Base-by-base conservation (phyloP, 2,888 invertebrate species). In the Orchestes rusci region DNA sequence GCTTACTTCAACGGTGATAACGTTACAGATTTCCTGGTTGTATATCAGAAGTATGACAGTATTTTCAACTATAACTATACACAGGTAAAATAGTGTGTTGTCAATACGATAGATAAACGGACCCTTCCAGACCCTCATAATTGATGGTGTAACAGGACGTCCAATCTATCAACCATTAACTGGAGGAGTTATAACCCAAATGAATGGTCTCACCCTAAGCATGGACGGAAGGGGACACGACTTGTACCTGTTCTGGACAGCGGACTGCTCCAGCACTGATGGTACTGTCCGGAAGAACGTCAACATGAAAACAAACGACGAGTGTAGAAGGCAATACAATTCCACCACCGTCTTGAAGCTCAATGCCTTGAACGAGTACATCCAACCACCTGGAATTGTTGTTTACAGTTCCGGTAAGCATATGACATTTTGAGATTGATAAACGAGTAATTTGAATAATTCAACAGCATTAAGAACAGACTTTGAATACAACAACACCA, bases 1-100 rank as follows among this genome's bases (percentile, higher is more conserved):
- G 87, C 84, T 1, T 86, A 79, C 64, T 89, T 81, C 59, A 83
- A 87, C 62, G 76, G 78, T 53, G 88, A 88, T 59, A 74, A 80
- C 53, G 66, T 82, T 4, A 84, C 86, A 0, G 89, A 89, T 64
- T 84, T 89, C 59, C 73, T 87, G 68, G 74, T 89, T 1, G 83
- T 84, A 55, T 84, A 68, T 45, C 63, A 66, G 59, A 65, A 58
- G 41, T 59, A 58, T 36, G 62, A 63, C 31, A 53, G 54, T 44
- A 59, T 62, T 34, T 47, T 62, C 16, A 59, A 62, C 39, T 56
- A 59, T 31, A 62, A 82, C 61, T 82, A 83, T 59, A 81, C 86
- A 3, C 72, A 80, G 60, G 79, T 81, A 59, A 23, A 23, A 23
- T 23, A 10, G 23, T 23, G 23, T 23, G 7, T 23, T 23, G 3